Evolutionary conservation across 92 coral and sea anemone genomes (phyloP), one percentile per base, ranked within the genome.

Genomic region (Actinostola sp.): DNA sequence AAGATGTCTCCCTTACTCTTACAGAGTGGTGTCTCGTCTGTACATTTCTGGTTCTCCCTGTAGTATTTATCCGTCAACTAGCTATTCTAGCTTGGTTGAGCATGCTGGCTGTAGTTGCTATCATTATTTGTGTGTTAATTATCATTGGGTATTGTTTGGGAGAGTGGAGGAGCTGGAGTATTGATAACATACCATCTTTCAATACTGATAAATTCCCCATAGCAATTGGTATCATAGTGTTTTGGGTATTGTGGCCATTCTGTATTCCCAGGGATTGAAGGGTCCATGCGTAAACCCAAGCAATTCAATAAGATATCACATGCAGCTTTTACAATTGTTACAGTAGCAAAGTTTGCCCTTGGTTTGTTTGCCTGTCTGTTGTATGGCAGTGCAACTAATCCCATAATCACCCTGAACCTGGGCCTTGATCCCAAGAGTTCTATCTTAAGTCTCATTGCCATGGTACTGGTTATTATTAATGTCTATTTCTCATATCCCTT

Each of bases 41-140:
- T 62, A 61, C 92, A 2, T 28, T 64, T 16, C 61, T 86, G 15
- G 21, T 91, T 23, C 46, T 91, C 2, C 90, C 92, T 9, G 57
- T 76, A 55, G 92, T 87, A 17, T 75, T 80, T 17, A 80, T 91
- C 52, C 70, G 69, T 60, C 57, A 51, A 26, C 83, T 91, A 42
- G 71, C 89, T 1, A 57, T 88, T 21, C 82, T 91, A 23, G 97
- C 97, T 35, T 91, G 97, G 97, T 65, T 91, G 41, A 91, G 97
- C 61, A 84, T 91, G 82, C 51, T 87, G 7, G 89, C 89, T 19
- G 90, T 83, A 0, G 8, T 87, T 9, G 82, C 97, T 26, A 78
- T 89, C 1, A 70, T 91, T 16, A 53, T 68, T 44, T 83, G 82
- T 41, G 46, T 74, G 30, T 32, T 87, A 25, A 70, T 91, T 25